Percentiles rank a stretch among this genome's conserved stretches.
Conservation (phyloP, 2,113 vertebrate genomes). For the Pollachius pollachius region DNA sequence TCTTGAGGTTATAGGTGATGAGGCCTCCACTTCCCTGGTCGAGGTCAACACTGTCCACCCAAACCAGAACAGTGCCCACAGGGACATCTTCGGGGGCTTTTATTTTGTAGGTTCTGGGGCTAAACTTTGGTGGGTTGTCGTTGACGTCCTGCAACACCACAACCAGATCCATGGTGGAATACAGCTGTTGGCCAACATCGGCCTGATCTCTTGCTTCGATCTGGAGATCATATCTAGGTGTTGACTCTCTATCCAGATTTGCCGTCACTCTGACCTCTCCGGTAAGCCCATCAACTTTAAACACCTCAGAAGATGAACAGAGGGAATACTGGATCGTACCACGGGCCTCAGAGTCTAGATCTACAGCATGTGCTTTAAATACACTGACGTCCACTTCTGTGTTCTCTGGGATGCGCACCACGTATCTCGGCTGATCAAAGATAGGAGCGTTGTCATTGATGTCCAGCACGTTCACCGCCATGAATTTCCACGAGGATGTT, state of each 20-base stretch:
- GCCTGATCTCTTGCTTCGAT: conserved; percentile 88
- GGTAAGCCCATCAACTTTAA: conserved; percentile 81
- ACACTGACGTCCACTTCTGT: conserved; percentile 76
- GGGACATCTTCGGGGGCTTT: conserved; percentile 90
- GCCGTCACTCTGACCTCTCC: conserved; percentile 82
- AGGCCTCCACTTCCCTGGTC: conserved; percentile 83
- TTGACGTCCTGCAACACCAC: conserved; percentile 88
- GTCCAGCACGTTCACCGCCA: conserved; percentile 88
- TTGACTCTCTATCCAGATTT: conserved; percentile 83
- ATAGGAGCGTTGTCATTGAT: conserved; percentile 87
- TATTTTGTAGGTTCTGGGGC: conserved; percentile 77
- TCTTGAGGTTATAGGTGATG: conserved; percentile 82
- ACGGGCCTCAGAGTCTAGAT: conserved; percentile 80
- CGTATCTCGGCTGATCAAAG: conserved; percentile 84
- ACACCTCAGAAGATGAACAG: conserved; percentile 80
- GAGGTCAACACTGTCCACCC: conserved; percentile 87
- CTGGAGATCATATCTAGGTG: conserved; percentile 78
- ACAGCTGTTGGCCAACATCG: conserved; percentile 75
- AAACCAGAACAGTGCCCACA: conserved; percentile 80
- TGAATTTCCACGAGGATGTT: conserved; percentile 87
- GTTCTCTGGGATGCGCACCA: conserved; percentile 81
- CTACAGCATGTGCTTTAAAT: conserved; percentile 78
- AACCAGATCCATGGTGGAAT: conserved; percentile 76
- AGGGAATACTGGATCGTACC: conserved; percentile 81
- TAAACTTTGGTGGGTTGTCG: conserved; percentile 88